A percentile compares a stretch with the other conserved stretches of the same genome.
Evolutionary conservation across 92 coral and sea anemone species (phyloP).

Genomic region (Parazoanthus darwini): DNA sequence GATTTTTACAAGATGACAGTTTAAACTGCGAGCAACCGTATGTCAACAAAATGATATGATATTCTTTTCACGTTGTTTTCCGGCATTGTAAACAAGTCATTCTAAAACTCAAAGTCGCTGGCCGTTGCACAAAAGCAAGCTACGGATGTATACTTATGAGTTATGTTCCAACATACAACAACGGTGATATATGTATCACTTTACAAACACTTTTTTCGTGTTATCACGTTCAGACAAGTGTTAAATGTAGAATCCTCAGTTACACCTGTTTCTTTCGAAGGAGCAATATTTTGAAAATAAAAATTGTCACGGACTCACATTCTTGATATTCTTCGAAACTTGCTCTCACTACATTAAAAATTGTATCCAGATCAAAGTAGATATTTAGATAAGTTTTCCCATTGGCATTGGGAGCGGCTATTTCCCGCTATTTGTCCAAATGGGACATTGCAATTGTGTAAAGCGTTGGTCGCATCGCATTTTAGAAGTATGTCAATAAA

Average conservation of each 20-base stretch:
- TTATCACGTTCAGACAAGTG: not conserved
- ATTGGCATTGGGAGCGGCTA: too few species aligned
- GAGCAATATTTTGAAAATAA: not conserved
- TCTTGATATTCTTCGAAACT: not conserved
- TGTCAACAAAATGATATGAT: not conserved
- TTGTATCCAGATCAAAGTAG: not conserved
- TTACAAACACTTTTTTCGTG: not conserved
- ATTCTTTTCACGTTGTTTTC: not conserved
- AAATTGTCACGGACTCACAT: not conserved
- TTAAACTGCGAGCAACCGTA: not conserved
- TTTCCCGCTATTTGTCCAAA: too few species aligned
- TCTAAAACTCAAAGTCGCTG: too few species aligned
- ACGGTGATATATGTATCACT: too few species aligned
- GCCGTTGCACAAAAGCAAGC: not conserved
- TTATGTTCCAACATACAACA: not conserved
- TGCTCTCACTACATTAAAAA: too few species aligned
- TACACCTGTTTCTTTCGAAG: not conserved
- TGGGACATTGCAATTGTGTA: too few species aligned
- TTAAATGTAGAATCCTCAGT: too few species aligned
- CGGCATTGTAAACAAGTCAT: not conserved
- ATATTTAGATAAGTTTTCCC: too few species aligned
- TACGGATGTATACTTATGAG: not conserved
- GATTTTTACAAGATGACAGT: not conserved
- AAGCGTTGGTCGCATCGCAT: too few species aligned
- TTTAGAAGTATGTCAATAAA: too few species aligned